phyloP scores from a whole-genome alignment of 2,888 invertebrate genomes.

The Volucella inflata region DNA sequence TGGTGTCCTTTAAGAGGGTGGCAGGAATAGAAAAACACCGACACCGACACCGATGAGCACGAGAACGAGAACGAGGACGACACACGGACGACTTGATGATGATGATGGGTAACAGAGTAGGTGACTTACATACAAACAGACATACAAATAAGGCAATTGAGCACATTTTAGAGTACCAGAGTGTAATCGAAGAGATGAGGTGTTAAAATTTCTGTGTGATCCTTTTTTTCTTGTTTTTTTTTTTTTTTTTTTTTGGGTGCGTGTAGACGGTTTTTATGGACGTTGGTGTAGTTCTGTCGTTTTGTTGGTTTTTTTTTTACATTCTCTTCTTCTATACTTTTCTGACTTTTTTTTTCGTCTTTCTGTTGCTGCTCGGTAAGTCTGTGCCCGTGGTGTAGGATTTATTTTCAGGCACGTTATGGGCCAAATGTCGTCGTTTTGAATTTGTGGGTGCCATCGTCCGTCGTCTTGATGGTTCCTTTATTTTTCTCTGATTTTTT shows the following conservation, averaged over 20 bases:
- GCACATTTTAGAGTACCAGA: conserved; percentile 70
- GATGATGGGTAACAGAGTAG: conserved; percentile 64
- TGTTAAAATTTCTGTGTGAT: conserved; percentile 75
- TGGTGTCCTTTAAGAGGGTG: neutral
- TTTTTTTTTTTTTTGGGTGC: conserved; percentile 61
- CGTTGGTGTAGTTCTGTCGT: conserved; percentile 63
- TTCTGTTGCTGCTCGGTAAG: conserved; percentile 50
- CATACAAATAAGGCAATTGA: conserved; percentile 71
- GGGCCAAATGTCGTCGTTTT: conserved; percentile 44
- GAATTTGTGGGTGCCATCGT: conserved; percentile 47
- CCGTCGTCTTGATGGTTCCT: conserved; percentile 38
- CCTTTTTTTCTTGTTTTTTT: conserved; percentile 47
- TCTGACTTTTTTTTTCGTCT: conserved; percentile 3
- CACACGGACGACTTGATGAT: conserved; percentile 28
- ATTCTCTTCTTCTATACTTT: conserved; percentile 8
- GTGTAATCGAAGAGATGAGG: conserved; percentile 76
- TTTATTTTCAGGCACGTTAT: conserved; percentile 71
- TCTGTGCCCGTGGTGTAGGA: conserved; percentile 47
- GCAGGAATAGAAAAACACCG: neutral
- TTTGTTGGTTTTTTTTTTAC: conserved; percentile 16
- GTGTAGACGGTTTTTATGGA: conserved; percentile 75
- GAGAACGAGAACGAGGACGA: conserved; percentile 2
- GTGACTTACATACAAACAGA: conserved; percentile 61
- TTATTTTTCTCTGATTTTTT: conserved; percentile 4
- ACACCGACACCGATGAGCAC: neutral